Conservation (phyloP, 37 sponge, comb jelly and placozoan species). For the Diacarnus erythraeanus region DNA sequence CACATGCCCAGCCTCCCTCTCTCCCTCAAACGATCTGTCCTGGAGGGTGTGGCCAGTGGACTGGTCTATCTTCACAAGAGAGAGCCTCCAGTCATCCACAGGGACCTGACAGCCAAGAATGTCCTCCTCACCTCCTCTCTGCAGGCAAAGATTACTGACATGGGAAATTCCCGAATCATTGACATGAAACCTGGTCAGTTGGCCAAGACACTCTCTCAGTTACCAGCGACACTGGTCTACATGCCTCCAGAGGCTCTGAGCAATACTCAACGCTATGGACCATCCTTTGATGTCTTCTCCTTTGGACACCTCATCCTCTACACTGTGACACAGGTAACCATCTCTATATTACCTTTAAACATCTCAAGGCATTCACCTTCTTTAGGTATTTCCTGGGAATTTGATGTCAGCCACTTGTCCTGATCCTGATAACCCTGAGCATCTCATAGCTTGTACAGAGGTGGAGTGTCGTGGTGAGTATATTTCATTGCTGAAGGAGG, state of each 20-base stretch:
- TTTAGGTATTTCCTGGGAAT: slow-evolving; percentile 25
- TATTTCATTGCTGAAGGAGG: not conserved
- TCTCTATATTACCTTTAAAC: not conserved
- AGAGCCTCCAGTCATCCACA: slow-evolving; percentile 1
- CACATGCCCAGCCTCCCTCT: not conserved
- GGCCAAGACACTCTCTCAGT: not conserved
- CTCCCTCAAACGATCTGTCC: not conserved
- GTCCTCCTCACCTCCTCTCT: slow-evolving; percentile 8
- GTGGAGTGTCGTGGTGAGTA: slow-evolving; percentile 18
- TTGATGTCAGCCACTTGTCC: not conserved
- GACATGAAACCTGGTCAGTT: not conserved
- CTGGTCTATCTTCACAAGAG: not conserved
- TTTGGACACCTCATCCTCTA: slow-evolving; percentile 4
- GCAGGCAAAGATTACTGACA: not conserved
- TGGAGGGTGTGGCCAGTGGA: not conserved
- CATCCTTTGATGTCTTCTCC: not conserved
- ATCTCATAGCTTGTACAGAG: slow-evolving; percentile 3
- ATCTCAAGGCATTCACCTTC: not conserved
- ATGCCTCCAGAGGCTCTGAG: slow-evolving; percentile 15
- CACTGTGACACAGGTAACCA: slow-evolving; percentile 2
- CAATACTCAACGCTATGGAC: not conserved
- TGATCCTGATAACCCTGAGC: slow-evolving; percentile 11
- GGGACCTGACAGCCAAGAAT: slow-evolving; percentile 1
- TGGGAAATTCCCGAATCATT: not conserved
- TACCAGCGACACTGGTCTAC: slow-evolving; percentile 1